Evolutionary conservation across 2,888 invertebrate species (phyloP), one percentile per base, ranked within the genome.

Genomic region (Drosophila prostipennis): DNA sequence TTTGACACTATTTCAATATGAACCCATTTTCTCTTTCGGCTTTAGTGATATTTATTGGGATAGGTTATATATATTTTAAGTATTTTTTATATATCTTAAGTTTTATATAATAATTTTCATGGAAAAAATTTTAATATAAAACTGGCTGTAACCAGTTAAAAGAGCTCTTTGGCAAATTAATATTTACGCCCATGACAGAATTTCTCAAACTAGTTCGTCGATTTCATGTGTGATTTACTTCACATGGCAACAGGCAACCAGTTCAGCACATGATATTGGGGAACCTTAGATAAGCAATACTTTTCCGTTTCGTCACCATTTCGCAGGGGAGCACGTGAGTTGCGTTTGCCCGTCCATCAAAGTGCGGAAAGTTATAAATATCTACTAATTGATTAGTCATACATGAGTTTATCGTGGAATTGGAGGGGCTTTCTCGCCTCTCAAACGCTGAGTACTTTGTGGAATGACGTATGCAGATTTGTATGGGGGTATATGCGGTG

Each of bases 321-420:
- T 40, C 60, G 61, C 45, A 36, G n/a, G 45, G 7, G 40, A 42
- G 60, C 48, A 59, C 51, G 60, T 69, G 63, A 59, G 45, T 61
- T 60, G 48, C 40, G 55, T 61, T 61, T 60, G 48, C 40, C 51
- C 26, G 34, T 36, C 43, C 32, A 3, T 48, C 39, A 10, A 46
- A 39, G 26, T 39, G 54, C 53, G 53, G 60, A 11, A 14, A 26
- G 45, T 53, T 65, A 65, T 60, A 56, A 68, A 71, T 67, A 68
- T 70, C 58, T 14, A 40, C 42, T 52, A 65, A 65, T 67, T 65
- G 64, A 67, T 65, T 67, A 67, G 54, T 65, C 64, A 65, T 53
- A 63, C 23, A 63, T 16, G 19, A 10, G 55, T 14, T 32, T 46
- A 46, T 46, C 61, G 29, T 36, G 60, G 45, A 60, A 23, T 32